phyloP scores from a whole-genome alignment of 2,113 vertebrate genomes.

The Eira barbara region DNA sequence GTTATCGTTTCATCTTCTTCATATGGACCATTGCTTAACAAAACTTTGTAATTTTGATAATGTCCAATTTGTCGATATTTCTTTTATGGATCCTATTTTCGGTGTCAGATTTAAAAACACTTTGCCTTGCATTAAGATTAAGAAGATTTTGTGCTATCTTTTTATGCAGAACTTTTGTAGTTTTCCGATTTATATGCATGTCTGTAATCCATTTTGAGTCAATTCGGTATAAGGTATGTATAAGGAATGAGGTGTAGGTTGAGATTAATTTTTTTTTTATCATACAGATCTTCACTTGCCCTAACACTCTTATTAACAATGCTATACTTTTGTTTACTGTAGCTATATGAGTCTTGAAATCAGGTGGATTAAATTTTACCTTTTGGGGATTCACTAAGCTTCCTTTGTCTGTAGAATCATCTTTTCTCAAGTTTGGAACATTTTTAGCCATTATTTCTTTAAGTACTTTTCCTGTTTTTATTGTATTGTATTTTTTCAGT shows the following conservation, averaged over 20 bases:
- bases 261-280: not conserved
- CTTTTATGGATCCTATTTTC: not conserved
- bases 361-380: not conserved
- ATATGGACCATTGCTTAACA: not conserved
- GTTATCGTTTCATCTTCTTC: not conserved
- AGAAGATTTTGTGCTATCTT: not conserved
- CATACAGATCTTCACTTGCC: not conserved
- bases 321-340: not conserved
- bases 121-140: not conserved
- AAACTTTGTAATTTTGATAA: not conserved
- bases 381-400: not conserved
- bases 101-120: not conserved
- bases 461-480: not conserved
- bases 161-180: not conserved
- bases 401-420: not conserved
- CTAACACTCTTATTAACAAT: not conserved
- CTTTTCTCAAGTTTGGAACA: not conserved
- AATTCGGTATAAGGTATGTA: not conserved
- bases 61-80: not conserved
- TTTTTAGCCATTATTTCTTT: not conserved
- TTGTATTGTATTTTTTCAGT: not conserved
- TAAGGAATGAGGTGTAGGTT: not conserved
- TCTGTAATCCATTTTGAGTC: not conserved
- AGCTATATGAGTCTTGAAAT: not conserved
- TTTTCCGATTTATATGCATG: not conserved